Conservation (phyloP, 2,797 vertebrate species). For the Pangasius larnaudii region DNA sequence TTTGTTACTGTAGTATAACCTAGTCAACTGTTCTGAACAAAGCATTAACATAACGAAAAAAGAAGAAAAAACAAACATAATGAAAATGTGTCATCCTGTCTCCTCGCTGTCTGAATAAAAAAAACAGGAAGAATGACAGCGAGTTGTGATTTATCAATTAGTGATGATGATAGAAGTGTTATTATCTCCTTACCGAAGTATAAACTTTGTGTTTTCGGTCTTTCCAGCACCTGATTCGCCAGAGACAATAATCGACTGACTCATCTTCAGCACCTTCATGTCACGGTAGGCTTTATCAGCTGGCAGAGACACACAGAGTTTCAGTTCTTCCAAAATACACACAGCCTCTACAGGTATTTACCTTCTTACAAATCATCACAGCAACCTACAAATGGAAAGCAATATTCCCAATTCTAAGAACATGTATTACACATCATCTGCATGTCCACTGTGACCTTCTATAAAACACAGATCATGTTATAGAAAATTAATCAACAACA, state of each 20-base stretch:
- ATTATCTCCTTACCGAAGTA: slow-evolving; percentile 76
- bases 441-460: neutral
- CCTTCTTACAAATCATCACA: neutral
- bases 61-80: neutral
- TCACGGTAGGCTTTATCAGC: slow-evolving; percentile 90
- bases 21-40: neutral
- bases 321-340: neutral
- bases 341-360: neutral
- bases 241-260: slow-evolving; percentile 89
- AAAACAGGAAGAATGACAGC: neutral
- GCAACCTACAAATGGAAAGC: neutral
- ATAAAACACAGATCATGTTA: neutral
- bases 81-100: neutral
- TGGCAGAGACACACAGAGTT: slow-evolving; percentile 57
- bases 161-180: neutral
- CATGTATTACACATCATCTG: neutral
- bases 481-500: neutral
- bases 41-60: neutral
- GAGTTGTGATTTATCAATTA: neutral
- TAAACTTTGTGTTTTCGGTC: slow-evolving; percentile 92
- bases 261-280: slow-evolving; percentile 90
- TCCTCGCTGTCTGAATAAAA: neutral
- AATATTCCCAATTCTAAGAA: neutral
- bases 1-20: neutral
- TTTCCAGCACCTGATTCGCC: slow-evolving; percentile 91